Conservation (phyloP, 2,888 invertebrate species). For the Dicycla oo region DNA sequence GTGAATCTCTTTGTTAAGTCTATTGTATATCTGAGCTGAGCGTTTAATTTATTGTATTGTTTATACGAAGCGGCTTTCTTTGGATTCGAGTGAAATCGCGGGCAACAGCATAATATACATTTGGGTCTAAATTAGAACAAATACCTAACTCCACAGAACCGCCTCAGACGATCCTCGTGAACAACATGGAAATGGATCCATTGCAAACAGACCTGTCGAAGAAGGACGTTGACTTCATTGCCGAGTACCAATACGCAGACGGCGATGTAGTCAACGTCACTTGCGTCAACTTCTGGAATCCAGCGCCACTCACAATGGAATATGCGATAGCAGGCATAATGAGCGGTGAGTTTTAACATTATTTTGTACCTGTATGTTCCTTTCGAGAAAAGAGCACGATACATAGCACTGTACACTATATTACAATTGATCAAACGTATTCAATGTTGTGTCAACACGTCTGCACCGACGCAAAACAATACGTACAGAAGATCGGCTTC, state of each 20-base stretch:
- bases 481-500: too few species aligned
- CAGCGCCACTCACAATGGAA: background rate
- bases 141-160: background rate
- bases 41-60: too few species aligned
- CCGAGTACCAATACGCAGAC: conserved; percentile 29
- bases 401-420: too few species aligned
- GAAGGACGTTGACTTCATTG: conserved; percentile 7
- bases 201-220: conserved; percentile 21
- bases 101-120: too few species aligned
- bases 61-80: background rate
- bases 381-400: too few species aligned
- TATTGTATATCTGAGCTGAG: too few species aligned
- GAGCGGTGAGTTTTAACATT: conserved; percentile 13
- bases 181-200: conserved; percentile 20
- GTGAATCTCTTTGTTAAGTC: too few species aligned
- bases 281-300: background rate
- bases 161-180: conserved; percentile 42
- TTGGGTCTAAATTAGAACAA: too few species aligned
- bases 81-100: too few species aligned
- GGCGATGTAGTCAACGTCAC: conserved; percentile 16
- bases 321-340: background rate
- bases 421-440: too few species aligned
- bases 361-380: background rate
- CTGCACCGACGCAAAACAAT: too few species aligned
- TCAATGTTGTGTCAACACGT: too few species aligned